A percentile compares a stretch with the other conserved stretches of the same genome.
These are phyloP conservation scores for Saturnia japonica DNA, from an alignment of 2,888 invertebrate genomes.

Conservation along the genomic window DNA sequence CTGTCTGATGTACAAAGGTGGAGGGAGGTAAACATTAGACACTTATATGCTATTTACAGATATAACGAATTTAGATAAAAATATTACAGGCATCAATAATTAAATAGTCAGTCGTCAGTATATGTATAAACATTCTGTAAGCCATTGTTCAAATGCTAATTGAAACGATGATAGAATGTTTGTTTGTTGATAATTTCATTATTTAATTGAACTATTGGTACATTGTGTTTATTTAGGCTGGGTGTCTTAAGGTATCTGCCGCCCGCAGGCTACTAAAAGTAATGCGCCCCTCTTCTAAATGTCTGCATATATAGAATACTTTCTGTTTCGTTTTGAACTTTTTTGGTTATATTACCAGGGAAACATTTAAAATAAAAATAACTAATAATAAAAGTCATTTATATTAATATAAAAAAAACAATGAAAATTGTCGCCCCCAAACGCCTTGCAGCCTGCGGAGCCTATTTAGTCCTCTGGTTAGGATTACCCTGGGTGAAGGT, in stretches of 20 bases:
- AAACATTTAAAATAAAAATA: no score
- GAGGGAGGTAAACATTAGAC: neutral
- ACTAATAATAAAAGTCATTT: no score
- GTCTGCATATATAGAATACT: no score
- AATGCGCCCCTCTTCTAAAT: no score
- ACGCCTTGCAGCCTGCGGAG: no score
- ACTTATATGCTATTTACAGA: neutral
- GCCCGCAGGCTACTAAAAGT: no score
- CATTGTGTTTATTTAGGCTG: neutral
- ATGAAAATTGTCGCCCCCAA: no score
- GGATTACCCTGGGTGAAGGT: neutral
- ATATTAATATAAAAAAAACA: no score
- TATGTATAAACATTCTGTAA: neutral
- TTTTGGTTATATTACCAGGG: no score
- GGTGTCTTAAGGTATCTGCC: no score
- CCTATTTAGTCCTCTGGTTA: no score
- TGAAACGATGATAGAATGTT: slow-evolving; percentile 4
- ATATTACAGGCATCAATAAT: neutral
- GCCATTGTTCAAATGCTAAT: slow-evolving; percentile 9
- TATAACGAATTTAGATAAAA: slow-evolving; percentile 4
- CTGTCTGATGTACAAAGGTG: neutral
- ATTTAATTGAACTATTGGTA: neutral
- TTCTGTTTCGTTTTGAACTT: no score
- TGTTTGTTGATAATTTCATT: slow-evolving; percentile 1
- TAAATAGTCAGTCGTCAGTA: slow-evolving; percentile 3